Evolutionary conservation across 2,888 invertebrate species (phyloP), one percentile per base, ranked within the genome.

Genomic region (Ceramica pisi): DNA sequence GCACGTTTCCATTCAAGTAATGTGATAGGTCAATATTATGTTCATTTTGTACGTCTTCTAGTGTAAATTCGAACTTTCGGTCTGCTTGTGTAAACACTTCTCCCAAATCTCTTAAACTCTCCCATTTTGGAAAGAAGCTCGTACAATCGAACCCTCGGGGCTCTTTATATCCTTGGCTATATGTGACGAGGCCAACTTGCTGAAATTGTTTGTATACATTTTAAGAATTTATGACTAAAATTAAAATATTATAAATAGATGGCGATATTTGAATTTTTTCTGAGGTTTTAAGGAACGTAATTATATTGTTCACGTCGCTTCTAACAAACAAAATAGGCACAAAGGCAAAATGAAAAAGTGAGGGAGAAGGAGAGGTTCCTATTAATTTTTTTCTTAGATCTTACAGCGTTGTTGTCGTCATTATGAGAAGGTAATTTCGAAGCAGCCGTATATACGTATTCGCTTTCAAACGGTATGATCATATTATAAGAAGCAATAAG

Each of bases 61-160:
- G 10, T 2, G 81, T 73, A 63, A 77, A 90, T 1, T 75, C 50
- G 16, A 92, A 86, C 75, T 92, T 95, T 48, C 87, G 85, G 66
- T 92, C 91, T 50, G 85, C 84, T 73, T 86, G 88, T 4, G 91
- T 84, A 72, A 93, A 94, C 0, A 72, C 6, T n/a, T 89, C 87
- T 2, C 90, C 89, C n/a, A 66, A 82, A 8, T 78, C 44, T 73
- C 91, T 85, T n/a, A 93, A 81, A 66, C 84, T 92, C 78, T 94
- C 95, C 95, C 95, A 95, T 69, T 91, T 88, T 0, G 94, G 91
- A 61, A 88, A 90, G 67, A 94, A 94, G 31, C 71, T 87, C 5
- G 79, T 85, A 46, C 78, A 71, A 8, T 90, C 79, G 75, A 93
- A 94, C 53, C 84, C 82, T 69, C 78, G 87, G 3, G 90, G 80